Percentiles rank a stretch among this genome's conserved stretches.
Conservation (phyloP, 2,888 invertebrate species). For the Caenorhabditis wallacei region DNA sequence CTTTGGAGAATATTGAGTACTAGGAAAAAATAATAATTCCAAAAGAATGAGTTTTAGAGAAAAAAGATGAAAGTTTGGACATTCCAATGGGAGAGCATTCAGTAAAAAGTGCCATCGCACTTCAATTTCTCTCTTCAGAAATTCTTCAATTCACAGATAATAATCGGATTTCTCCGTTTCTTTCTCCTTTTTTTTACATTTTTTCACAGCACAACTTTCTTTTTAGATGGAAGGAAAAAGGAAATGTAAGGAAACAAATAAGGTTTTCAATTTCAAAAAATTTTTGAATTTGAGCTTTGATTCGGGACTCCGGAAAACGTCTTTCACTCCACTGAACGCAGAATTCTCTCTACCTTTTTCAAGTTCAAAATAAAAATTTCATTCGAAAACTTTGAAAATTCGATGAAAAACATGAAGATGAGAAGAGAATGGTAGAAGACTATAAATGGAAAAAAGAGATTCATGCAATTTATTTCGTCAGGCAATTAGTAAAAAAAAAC, state of each 20-base stretch:
- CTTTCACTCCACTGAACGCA: conserved; percentile 30
- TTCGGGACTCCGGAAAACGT: conserved; percentile 6
- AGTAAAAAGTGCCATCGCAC: conserved; percentile 38
- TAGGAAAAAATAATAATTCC: no score
- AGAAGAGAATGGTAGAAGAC: background rate
- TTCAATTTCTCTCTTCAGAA: conserved; percentile 34
- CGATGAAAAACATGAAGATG: background rate
- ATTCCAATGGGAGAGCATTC: conserved; percentile 3
- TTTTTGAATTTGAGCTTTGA: conserved; percentile 3
- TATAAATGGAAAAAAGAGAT: conserved; percentile 22
- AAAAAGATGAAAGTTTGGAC: background rate
- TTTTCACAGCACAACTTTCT: conserved; percentile 1
- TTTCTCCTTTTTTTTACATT: conserved; percentile 2
- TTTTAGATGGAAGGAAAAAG: background rate
- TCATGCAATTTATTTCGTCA: conserved; percentile 39
- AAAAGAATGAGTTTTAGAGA: no score
- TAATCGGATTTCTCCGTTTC: conserved; percentile 34
- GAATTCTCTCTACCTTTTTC: conserved; percentile 11
- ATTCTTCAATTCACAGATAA: conserved; percentile 32
- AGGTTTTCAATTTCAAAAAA: conserved; percentile 21
- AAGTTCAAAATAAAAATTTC: background rate
- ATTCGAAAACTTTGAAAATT: background rate
- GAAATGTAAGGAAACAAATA: background rate
- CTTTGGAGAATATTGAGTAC: no score
- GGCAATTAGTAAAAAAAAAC: conserved; percentile 55